Evolutionary conservation across 2,888 invertebrate species (phyloP).

Genomic region (Drosophila prolongata): DNA sequence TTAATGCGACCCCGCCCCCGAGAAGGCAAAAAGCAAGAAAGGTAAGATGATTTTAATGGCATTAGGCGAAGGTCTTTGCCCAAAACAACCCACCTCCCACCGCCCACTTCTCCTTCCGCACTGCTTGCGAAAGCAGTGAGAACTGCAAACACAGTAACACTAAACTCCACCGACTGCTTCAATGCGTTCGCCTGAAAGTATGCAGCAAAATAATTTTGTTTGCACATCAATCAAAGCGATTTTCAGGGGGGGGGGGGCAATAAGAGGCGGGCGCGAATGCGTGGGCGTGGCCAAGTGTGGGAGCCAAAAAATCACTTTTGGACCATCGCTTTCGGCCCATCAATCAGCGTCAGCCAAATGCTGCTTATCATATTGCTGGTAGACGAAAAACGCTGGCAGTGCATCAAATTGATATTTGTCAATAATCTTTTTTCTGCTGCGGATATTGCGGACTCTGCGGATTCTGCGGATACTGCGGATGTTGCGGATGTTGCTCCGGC

Average conservation of each 20-base stretch:
- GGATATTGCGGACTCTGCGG: slow-evolving; percentile 15
- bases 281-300: slow-evolving; percentile 13
- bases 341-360: slow-evolving; percentile 56
- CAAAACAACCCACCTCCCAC: not conserved
- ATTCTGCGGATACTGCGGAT: slow-evolving; percentile 7
- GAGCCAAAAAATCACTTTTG: slow-evolving; percentile 36
- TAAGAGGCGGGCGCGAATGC: not conserved
- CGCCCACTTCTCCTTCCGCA: not conserved
- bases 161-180: slow-evolving; percentile 17
- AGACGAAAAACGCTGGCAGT: slow-evolving; percentile 36
- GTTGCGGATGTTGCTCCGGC: slow-evolving; percentile 13
- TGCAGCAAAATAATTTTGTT: slow-evolving; percentile 36
- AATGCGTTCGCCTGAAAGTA: slow-evolving; percentile 23
- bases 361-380: slow-evolving; percentile 44
- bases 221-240: slow-evolving; percentile 37
- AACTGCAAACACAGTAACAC: slow-evolving; percentile 28
- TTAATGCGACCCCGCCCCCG: slow-evolving; percentile 30
- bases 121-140: slow-evolving; percentile 6
- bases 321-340: slow-evolving; percentile 45
- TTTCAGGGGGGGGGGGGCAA: slow-evolving; percentile 3
- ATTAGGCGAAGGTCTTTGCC: slow-evolving; percentile 17
- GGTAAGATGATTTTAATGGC: slow-evolving; percentile 38
- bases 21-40: slow-evolving; percentile 12
- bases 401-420: slow-evolving; percentile 70
- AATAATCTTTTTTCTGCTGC: slow-evolving; percentile 47